A percentile compares a stretch with the other conserved stretches of the same genome.
Evolutionary conservation across 2,888 invertebrate genomes (phyloP).

Genomic region (Drosophila paracracens): DNA sequence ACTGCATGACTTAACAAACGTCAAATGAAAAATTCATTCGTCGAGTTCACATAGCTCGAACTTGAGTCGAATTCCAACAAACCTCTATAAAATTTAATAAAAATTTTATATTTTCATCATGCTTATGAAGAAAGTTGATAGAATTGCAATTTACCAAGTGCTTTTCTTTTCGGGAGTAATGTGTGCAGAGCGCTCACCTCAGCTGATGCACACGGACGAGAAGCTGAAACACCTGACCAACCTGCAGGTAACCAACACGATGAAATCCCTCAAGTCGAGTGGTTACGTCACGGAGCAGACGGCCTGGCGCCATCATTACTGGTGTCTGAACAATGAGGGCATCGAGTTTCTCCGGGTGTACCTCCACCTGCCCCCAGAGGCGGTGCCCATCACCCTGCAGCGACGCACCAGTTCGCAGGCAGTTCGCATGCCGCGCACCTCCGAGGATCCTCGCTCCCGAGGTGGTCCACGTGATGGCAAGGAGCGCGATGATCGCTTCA

Average conservation of each 20-base stretch:
- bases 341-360: conserved; percentile 37
- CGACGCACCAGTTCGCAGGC: conserved; percentile 3
- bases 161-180: conserved; percentile 42
- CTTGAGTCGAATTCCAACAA: neutral
- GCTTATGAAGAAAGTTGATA: conserved; percentile 39
- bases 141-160: conserved; percentile 28
- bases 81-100: neutral
- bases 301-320: conserved; percentile 46
- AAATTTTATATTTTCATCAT: neutral
- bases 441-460: conserved; percentile 15
- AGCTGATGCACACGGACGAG: conserved; percentile 29
- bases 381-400: neutral
- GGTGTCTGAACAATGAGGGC: conserved; percentile 46
- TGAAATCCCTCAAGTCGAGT: conserved; percentile 39
- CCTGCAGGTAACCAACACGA: conserved; percentile 42
- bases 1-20: neutral
- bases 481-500: conserved; percentile 41
- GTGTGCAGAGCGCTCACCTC: conserved; percentile 30
- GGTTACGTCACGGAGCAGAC: conserved; percentile 40
- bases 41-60: neutral
- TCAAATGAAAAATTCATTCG: neutral
- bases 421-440: conserved; percentile 41
- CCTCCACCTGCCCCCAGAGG: conserved; percentile 25
- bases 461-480: conserved; percentile 28
- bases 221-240: conserved; percentile 38